These are phyloP conservation scores for Pangasius mekongensis DNA, from an alignment of 2,797 vertebrate genomes.

Conservation along the genomic window DNA sequence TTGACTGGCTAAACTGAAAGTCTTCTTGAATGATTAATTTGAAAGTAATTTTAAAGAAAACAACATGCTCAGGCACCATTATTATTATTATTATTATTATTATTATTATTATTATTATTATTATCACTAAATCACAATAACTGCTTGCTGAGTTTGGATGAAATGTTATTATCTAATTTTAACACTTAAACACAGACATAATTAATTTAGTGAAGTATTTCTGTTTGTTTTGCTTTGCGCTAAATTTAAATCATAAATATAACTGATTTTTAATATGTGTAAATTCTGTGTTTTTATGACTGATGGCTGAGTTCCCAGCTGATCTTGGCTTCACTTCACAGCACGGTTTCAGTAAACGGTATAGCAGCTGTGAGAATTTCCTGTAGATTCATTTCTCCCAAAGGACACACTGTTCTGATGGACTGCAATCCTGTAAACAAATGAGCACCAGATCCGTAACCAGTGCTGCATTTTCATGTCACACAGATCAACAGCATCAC, in stretches of 20 bases:
- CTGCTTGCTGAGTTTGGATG: background rate
- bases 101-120: background rate
- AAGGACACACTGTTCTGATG: background rate
- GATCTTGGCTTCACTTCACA: constrained; percentile 32
- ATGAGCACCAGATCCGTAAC: background rate
- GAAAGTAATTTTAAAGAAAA: background rate
- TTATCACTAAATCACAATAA: background rate
- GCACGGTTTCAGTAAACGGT: constrained; percentile 10
- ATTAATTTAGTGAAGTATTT: background rate
- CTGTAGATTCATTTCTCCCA: constrained; percentile 27
- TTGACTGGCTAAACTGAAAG: background rate
- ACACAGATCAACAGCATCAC: background rate
- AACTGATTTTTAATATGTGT: background rate
- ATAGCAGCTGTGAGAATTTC: constrained; percentile 46
- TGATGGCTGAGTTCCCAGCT: background rate
- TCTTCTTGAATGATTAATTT: background rate
- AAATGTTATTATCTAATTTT: background rate
- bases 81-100: background rate
- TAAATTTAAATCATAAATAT: background rate
- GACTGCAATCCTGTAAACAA: constrained; percentile 13
- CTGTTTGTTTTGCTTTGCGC: background rate
- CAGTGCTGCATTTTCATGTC: background rate
- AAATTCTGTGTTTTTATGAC: background rate
- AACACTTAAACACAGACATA: background rate
- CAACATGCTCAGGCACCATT: background rate